Evolutionary conservation across 1,140 invertebrate species (phyloP).

Genomic region (Bilobella aurantiaca): DNA sequence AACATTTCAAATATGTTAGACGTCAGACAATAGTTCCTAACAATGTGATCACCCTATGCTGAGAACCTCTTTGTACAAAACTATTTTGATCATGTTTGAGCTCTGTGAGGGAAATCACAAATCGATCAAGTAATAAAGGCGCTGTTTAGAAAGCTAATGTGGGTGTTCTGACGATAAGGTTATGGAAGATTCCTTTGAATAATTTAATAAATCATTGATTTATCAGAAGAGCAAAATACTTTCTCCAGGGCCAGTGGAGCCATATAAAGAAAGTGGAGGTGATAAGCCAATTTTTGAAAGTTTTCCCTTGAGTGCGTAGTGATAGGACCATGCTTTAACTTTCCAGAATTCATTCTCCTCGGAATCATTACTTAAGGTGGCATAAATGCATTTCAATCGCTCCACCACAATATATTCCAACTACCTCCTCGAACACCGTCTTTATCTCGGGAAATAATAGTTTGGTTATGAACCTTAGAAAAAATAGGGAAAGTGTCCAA

Average conservation of each 20-base stretch:
- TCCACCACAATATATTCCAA: neutral
- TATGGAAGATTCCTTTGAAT: neutral
- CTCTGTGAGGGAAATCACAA: too few relatives aligned
- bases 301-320: too few relatives aligned
- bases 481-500: too few relatives aligned
- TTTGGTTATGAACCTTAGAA: too few relatives aligned
- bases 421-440: neutral
- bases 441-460: neutral
- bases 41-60: too few relatives aligned
- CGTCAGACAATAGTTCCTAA: too few relatives aligned
- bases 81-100: neutral
- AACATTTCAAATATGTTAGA: conserved; percentile 31
- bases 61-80: neutral
- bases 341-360: too few relatives aligned
- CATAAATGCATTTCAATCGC: conserved; percentile 5
- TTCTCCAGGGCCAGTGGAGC: neutral
- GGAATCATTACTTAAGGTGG: neutral
- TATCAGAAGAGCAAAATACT: neutral
- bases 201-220: conserved; percentile 10
- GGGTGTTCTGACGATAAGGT: too few relatives aligned
- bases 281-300: too few relatives aligned
- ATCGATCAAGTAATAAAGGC: too few relatives aligned
- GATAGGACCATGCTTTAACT: too few relatives aligned
- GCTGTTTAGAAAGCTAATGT: too few relatives aligned
- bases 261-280: neutral